Conservation (phyloP, 2,888 invertebrate genomes). For the Coelinius sp. region DNA sequence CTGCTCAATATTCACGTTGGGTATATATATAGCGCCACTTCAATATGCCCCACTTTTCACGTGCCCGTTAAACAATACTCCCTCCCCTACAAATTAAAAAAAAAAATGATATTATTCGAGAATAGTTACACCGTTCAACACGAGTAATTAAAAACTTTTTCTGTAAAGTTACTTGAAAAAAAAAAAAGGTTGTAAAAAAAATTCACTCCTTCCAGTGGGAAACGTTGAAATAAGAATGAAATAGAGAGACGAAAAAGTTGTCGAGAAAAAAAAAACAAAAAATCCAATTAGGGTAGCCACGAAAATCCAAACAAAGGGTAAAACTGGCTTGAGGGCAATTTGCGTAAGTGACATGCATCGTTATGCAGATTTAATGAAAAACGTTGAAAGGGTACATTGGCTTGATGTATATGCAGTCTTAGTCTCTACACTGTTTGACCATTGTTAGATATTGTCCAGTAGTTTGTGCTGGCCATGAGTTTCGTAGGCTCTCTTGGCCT, state of each 20-base stretch:
- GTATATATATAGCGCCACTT: not conserved
- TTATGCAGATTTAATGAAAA: slow-evolving; percentile 32
- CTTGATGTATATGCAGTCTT: not conserved
- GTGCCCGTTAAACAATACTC: not conserved
- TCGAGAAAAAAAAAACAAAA: slow-evolving; percentile 1
- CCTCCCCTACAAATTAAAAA: not conserved
- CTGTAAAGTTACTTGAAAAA: not conserved
- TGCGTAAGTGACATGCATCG: slow-evolving; percentile 33
- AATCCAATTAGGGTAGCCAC: slow-evolving; percentile 31
- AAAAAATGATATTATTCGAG: slow-evolving; percentile 7
- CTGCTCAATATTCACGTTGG: not conserved
- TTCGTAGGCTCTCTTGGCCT: slow-evolving; percentile 6
- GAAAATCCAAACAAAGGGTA: slow-evolving; percentile 31
- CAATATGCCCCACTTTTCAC: slow-evolving; percentile 17
- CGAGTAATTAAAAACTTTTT: slow-evolving; percentile 19
- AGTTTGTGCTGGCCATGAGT: slow-evolving; percentile 8
- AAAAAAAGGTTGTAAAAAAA: not conserved
- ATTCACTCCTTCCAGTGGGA: not conserved
- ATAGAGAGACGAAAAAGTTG: slow-evolving; percentile 12
- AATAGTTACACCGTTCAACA: not conserved
- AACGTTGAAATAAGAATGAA: slow-evolving; percentile 16
- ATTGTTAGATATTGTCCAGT: slow-evolving; percentile 9
- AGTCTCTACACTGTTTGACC: slow-evolving; percentile 21
- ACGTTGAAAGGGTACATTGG: not conserved
- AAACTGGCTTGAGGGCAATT: slow-evolving; percentile 25